Conservation (phyloP, 1,140 invertebrate species). For the Orussus abietinus region DNA sequence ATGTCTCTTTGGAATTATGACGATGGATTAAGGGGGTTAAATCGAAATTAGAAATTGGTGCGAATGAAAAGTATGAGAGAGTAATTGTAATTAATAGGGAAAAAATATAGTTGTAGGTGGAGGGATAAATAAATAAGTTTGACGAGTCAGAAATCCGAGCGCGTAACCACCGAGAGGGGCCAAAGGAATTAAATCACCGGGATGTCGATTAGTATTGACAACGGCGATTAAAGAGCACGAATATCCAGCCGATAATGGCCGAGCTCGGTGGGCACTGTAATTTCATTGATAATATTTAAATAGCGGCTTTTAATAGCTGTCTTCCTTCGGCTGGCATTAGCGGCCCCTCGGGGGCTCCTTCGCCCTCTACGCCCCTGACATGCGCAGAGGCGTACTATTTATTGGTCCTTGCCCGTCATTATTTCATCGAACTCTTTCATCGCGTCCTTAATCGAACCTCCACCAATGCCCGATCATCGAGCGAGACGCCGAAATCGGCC, state of each 20-base stretch:
- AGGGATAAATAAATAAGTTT: no score
- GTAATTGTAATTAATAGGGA: no score
- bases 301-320: conserved; percentile 46
- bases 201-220: conserved; percentile 46
- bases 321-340: conserved; percentile 36
- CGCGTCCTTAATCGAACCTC: conserved; percentile 36
- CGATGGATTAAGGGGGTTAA: no score
- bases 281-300: conserved; percentile 53
- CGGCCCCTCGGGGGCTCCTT: conserved; percentile 17
- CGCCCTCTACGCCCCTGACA: conserved; percentile 7
- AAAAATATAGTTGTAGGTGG: not conserved
- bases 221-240: conserved; percentile 40
- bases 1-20: no score
- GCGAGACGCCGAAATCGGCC: conserved; percentile 7
- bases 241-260: conserved; percentile 34
- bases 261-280: conserved; percentile 37
- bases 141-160: no score
- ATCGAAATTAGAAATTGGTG: no score
- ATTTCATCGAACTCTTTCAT: conserved; percentile 51
- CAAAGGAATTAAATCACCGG: conserved; percentile 48
- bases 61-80: no score
- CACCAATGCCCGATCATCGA: conserved; percentile 14
- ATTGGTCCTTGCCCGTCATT: conserved; percentile 47
- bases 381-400: conserved; percentile 37
- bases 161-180: no score